Conservation (phyloP, 2,797 vertebrate species). For the Sardinella longiceps region DNA sequence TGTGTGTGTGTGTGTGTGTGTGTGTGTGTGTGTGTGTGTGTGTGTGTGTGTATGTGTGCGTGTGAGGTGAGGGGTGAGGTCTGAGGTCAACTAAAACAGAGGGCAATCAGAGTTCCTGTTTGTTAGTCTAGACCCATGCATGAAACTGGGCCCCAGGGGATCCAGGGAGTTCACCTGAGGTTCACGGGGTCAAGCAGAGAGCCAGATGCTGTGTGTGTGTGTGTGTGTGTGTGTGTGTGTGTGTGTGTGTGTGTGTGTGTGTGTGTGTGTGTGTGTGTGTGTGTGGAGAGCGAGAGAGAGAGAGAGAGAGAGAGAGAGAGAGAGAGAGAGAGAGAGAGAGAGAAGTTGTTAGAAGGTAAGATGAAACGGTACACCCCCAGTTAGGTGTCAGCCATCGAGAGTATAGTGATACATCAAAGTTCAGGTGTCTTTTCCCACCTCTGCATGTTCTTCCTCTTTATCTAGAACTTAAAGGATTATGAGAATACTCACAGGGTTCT, state of each 20-base stretch:
- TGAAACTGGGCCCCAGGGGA: constrained; percentile 60
- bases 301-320: too few relatives aligned
- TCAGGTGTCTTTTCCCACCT: not conserved
- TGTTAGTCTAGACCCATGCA: constrained; percentile 62
- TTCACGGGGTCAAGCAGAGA: constrained; percentile 48
- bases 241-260: constrained; percentile 34
- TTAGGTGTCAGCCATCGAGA: not conserved
- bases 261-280: constrained; percentile 33
- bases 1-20: too few relatives aligned
- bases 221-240: constrained; percentile 29
- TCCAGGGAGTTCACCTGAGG: constrained; percentile 64
- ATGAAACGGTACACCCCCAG: not conserved
- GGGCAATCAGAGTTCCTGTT: constrained; percentile 60
- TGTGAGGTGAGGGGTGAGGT: constrained; percentile 49
- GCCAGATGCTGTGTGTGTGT: not conserved
- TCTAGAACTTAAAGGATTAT: too few relatives aligned
- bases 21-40: constrained; percentile 30
- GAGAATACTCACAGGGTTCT: too few relatives aligned
- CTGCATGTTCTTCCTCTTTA: not conserved
- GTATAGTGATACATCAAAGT: not conserved
- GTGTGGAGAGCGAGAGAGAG: too few relatives aligned
- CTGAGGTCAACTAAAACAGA: constrained; percentile 48
- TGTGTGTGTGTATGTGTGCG: constrained; percentile 33
- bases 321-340: constrained; percentile 27
- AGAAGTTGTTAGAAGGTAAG: not conserved